These are phyloP conservation scores for Eurytoma californica DNA, from an alignment of 2,888 invertebrate species.

Conservation along the genomic window DNA sequence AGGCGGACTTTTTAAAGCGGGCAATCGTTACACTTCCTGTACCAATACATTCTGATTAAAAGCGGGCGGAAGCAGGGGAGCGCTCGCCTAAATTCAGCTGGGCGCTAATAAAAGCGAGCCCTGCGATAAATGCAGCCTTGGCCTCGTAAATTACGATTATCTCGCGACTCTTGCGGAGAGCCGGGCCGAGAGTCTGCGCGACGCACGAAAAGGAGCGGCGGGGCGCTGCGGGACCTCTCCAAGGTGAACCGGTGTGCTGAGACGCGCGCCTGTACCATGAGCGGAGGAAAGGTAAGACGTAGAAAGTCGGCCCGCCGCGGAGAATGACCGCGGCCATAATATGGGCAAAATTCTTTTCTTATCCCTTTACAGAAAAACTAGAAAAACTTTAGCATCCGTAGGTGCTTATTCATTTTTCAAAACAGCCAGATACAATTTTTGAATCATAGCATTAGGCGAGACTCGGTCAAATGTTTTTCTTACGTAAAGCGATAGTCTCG, in stretches of 20 bases:
- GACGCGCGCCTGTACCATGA: neutral
- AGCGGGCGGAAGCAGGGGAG: neutral
- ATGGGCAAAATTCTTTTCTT: no score
- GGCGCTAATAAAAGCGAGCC: conserved; percentile 28
- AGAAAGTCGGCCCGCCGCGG: conserved; percentile 25
- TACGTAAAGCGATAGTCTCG: no score
- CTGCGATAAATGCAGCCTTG: conserved; percentile 4
- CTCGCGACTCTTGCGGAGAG: conserved; percentile 7
- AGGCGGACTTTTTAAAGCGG: neutral
- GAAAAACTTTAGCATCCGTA: no score
- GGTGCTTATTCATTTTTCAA: no score
- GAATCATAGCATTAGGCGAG: no score
- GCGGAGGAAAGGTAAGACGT: conserved; percentile 10
- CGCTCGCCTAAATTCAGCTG: conserved; percentile 15
- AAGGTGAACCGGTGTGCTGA: conserved; percentile 70
- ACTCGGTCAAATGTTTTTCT: no score
- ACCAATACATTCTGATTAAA: conserved; percentile 29
- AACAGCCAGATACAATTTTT: no score
- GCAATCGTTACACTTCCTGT: neutral
- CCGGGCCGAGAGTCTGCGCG: neutral
- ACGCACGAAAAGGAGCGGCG: conserved; percentile 4
- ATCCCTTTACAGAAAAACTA: no score
- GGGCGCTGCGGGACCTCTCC: conserved; percentile 58
- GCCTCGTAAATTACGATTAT: conserved; percentile 29
- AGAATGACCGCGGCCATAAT: no score